These are phyloP conservation scores for Hirtodrosophila cameraria DNA, from an alignment of 2,888 invertebrate species.

Conservation along the genomic window DNA sequence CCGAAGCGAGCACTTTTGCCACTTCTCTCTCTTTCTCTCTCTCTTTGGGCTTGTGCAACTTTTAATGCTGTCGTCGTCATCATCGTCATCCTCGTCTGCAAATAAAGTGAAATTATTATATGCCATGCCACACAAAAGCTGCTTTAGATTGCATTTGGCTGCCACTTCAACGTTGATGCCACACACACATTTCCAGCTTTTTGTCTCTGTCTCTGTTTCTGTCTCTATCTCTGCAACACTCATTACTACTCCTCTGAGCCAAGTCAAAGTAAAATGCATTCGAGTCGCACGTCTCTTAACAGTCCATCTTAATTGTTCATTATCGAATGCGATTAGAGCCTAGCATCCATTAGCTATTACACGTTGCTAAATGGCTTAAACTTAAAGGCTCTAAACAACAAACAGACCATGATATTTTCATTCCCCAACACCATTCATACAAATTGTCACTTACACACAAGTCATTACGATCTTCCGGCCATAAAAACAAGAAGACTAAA, in stretches of 20 bases:
- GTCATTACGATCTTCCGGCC: slow-evolving; percentile 15
- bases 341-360: slow-evolving; percentile 39
- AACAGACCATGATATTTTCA: slow-evolving; percentile 26
- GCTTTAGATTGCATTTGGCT: slow-evolving; percentile 55
- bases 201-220: not conserved
- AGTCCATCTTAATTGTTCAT: slow-evolving; percentile 39
- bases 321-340: slow-evolving; percentile 18
- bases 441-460: slow-evolving; percentile 2
- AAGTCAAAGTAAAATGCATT: slow-evolving; percentile 52
- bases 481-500: slow-evolving; percentile 26
- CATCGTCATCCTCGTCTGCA: slow-evolving; percentile 27
- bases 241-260: no score
- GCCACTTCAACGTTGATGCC: slow-evolving; percentile 58
- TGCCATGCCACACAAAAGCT: slow-evolving; percentile 55
- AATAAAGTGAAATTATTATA: slow-evolving; percentile 77
- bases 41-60: slow-evolving; percentile 45
- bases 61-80: slow-evolving; percentile 42
- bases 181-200: not conserved
- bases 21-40: slow-evolving; percentile 44
- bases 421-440: not conserved
- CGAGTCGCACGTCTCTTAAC: slow-evolving; percentile 26
- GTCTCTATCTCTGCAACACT: no score
- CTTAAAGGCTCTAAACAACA: slow-evolving; percentile 9
- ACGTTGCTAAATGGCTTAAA: slow-evolving; percentile 31
- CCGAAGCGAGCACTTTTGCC: slow-evolving; percentile 67